phyloP scores from a whole-genome alignment of 2,888 invertebrate species.

The Ophion obscuratus region DNA sequence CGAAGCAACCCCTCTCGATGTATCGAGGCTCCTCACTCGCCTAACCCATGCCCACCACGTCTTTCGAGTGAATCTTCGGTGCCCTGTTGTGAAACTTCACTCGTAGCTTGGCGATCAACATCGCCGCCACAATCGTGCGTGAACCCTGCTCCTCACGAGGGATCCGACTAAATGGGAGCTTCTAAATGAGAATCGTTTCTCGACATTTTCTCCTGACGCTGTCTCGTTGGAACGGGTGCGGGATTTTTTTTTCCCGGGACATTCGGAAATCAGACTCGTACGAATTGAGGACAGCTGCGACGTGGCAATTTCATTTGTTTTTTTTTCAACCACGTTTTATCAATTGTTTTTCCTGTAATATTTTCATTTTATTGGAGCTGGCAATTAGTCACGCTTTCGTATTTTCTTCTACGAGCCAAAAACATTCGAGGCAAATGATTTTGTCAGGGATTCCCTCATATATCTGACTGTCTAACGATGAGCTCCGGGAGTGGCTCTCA shows the following conservation, averaged over 20 bases:
- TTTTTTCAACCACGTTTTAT: too few species aligned
- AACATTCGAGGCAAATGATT: background rate
- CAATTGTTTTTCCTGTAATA: too few species aligned
- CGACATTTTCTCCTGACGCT: too few species aligned
- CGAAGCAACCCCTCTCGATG: conserved; percentile 17
- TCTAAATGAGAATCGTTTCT: too few species aligned
- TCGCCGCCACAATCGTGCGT: background rate
- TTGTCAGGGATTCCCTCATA: background rate
- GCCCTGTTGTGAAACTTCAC: background rate
- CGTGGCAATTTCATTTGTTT: too few species aligned
- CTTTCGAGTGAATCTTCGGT: conserved; percentile 11
- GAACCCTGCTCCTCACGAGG: background rate
- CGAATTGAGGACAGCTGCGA: too few species aligned
- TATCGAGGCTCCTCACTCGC: background rate
- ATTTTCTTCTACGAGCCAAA: background rate
- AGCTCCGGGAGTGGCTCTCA: background rate
- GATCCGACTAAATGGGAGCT: too few species aligned
- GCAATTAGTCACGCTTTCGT: background rate
- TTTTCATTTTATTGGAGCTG: too few species aligned
- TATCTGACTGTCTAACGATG: background rate
- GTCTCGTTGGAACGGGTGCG: too few species aligned
- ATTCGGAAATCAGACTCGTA: too few species aligned
- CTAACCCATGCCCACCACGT: background rate
- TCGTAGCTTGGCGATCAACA: background rate
- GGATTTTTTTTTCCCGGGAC: too few species aligned